Evolutionary conservation across 92 coral and sea anemone species (phyloP), one percentile per base, ranked within the genome.

Genomic region (Ricordea florida): DNA sequence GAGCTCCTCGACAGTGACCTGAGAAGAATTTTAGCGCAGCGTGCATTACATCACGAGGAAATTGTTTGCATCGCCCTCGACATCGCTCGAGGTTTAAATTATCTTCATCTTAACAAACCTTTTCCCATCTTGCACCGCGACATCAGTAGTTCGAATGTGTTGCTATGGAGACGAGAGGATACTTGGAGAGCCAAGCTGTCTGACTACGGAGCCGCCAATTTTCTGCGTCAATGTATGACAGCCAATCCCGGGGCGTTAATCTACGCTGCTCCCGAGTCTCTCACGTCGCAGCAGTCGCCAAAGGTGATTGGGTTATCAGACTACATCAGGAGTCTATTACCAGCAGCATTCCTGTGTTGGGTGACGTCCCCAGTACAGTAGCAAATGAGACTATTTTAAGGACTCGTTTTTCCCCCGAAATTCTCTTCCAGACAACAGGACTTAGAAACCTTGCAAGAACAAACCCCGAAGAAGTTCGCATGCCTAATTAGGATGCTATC

Each of bases 141-240:
- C 55, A 89, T 93, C 59, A 93, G 96, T 62, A 89, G 96, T 31
- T 75, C 96, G 11, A 93, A 89, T 67, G 98, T 93, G 88, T 76
- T 93, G 78, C 83, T 93, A 13, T 89, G 93, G 96, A 82, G 76
- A 67, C 96, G 96, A 2, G 88, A 83, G 23, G 77, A 85, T n/a
- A 46, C 83, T 42, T 93, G 94, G 92, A 82, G 89, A 15, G 98
- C 93, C 14, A 93, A 93, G 74, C 69, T 93, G 51, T 93, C 96
- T 5, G 98, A 93, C 28, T 93, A 93, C 49, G 98, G 98, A 41
- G 88, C 98, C 2, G 98, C 96, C 1, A 93, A 93, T 61, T 93
- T 93, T 62, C 76, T 86, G 92, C 85, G 98, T 22, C 93, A 93
- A 51, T 80, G 41, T 72, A 93, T 79, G 90, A 93, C 93, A 40